Percentiles rank a stretch among this genome's conserved stretches.
Conservation (phyloP, 2,113 vertebrate genomes). For the Brachypteracias leptosomus region DNA sequence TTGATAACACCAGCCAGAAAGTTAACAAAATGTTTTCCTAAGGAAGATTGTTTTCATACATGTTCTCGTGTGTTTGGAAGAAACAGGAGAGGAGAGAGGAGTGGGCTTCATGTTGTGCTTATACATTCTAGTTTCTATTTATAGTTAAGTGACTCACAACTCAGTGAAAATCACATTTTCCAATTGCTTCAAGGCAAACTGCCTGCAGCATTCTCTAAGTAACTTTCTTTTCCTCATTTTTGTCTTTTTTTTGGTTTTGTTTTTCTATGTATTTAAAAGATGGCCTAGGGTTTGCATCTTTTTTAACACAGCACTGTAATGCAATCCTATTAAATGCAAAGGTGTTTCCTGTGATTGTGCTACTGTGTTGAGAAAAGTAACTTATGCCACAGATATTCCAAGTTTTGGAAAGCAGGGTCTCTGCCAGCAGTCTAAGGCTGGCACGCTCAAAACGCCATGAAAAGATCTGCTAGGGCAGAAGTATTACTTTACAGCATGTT, state of each 20-base stretch:
- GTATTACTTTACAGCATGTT: neutral
- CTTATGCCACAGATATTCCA: neutral
- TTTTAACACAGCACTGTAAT: neutral
- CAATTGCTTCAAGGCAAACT: neutral
- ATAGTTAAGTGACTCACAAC: neutral
- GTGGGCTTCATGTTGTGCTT: neutral
- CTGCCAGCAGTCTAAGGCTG: neutral
- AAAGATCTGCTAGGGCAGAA: neutral
- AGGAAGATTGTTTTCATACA: neutral
- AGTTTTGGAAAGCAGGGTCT: neutral
- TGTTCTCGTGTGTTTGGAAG: neutral
- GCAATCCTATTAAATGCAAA: neutral
- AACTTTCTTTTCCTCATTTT: neutral
- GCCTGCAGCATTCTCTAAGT: neutral
- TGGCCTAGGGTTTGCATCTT: neutral
- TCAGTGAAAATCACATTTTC: neutral
- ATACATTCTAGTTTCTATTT: conserved; percentile 11
- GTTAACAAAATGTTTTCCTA: neutral
- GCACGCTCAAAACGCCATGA: neutral
- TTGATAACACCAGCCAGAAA: neutral
- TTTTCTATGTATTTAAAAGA: neutral
- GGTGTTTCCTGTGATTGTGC: neutral
- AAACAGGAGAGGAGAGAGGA: neutral
- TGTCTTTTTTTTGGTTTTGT: too few species aligned
- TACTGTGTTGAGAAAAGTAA: neutral